Evolutionary conservation across 2,113 vertebrate species (phyloP).

Genomic region (Ranitomeya imitator): DNA sequence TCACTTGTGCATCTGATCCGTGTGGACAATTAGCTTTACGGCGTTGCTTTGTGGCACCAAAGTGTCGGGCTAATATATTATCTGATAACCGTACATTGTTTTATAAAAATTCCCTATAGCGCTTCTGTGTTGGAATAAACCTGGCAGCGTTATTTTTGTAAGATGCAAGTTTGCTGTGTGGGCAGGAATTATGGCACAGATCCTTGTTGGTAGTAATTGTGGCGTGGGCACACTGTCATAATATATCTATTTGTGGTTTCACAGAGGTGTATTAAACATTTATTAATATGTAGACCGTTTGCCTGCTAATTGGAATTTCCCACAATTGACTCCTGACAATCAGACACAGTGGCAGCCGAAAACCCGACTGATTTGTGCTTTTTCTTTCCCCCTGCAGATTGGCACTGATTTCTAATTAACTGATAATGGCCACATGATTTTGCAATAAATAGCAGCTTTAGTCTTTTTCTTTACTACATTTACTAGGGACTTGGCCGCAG

Average conservation of each 20-base stretch:
- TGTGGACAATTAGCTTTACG: not conserved
- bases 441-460: too few relatives aligned
- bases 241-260: not conserved
- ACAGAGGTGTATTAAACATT: not conserved
- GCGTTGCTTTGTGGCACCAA: not conserved
- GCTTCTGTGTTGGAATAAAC: not conserved
- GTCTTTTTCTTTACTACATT: too few relatives aligned
- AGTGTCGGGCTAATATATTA: not conserved
- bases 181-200: conserved; percentile 1
- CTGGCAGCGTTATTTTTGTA: not conserved
- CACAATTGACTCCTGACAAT: not conserved
- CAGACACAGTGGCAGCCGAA: too few relatives aligned
- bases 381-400: too few relatives aligned
- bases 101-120: not conserved
- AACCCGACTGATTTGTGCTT: too few relatives aligned
- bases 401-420: too few relatives aligned
- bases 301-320: not conserved
- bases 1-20: too few relatives aligned
- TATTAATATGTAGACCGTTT: not conserved
- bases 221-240: not conserved
- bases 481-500: too few relatives aligned
- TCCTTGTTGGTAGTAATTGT: not conserved
- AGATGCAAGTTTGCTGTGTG: not conserved
- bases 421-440: too few relatives aligned
- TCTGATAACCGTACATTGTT: not conserved